A percentile compares a stretch with the other conserved stretches of the same genome.
Evolutionary conservation across 2,113 vertebrate species (phyloP).

Genomic region (Gambusia holbrooki): DNA sequence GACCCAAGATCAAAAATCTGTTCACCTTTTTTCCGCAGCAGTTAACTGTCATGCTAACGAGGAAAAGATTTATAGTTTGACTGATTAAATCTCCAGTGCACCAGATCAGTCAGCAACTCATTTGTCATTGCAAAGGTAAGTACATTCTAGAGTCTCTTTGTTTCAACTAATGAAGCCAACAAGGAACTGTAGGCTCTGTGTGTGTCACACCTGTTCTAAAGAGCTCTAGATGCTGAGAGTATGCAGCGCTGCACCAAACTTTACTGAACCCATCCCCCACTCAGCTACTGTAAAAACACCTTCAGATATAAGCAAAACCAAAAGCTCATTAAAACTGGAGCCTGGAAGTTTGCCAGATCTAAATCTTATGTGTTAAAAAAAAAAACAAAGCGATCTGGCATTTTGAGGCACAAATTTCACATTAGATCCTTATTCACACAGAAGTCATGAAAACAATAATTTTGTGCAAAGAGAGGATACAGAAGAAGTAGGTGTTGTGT

Average conservation of each 20-base stretch:
- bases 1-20: not conserved
- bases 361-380: slow-evolving; percentile 38
- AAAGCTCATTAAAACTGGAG: slow-evolving; percentile 30
- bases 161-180: not conserved
- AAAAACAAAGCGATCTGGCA: not conserved
- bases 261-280: slow-evolving; percentile 67
- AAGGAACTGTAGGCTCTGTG: not conserved
- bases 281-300: slow-evolving; percentile 53
- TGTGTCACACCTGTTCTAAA: slow-evolving; percentile 53
- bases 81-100: not conserved
- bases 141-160: not conserved
- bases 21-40: slow-evolving; percentile 13
- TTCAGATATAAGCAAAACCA: slow-evolving; percentile 42
- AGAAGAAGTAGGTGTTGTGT: not conserved
- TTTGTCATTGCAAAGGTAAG: slow-evolving; percentile 1
- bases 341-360: slow-evolving; percentile 11
- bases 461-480: slow-evolving; percentile 36
- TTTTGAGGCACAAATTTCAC: slow-evolving; percentile 1
- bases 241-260: slow-evolving; percentile 60
- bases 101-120: slow-evolving; percentile 4
- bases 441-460: not conserved
- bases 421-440: not conserved
- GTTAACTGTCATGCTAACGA: not conserved
- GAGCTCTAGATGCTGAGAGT: slow-evolving; percentile 36
- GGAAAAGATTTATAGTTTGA: slow-evolving; percentile 11